Evolutionary conservation across 2,113 vertebrate species (phyloP).

Genomic region (Onychostruthus taczanowskii): DNA sequence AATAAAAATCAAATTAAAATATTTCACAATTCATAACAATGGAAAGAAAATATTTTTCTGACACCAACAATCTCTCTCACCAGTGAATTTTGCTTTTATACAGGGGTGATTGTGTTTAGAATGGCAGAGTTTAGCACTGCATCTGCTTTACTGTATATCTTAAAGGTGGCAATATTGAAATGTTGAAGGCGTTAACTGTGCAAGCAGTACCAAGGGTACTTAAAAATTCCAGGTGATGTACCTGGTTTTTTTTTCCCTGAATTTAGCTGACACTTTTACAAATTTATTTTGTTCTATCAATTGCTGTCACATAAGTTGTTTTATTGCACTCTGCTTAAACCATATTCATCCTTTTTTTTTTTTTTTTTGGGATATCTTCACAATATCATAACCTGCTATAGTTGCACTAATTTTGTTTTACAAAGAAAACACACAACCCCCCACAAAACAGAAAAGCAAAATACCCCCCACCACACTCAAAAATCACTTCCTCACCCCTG

Average conservation of each 20-base stretch:
- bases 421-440: background rate
- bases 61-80: background rate
- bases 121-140: background rate
- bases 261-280: background rate
- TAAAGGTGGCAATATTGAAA: background rate
- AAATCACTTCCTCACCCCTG: too few relatives aligned
- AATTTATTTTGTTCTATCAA: background rate
- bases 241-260: background rate
- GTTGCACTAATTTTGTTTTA: background rate
- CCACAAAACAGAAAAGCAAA: background rate
- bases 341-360: background rate
- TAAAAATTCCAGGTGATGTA: background rate
- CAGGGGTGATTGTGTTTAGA: background rate
- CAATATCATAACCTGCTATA: background rate
- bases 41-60: conserved; percentile 1
- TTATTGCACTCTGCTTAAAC: background rate
- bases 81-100: background rate
- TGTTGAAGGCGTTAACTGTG: background rate
- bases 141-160: background rate
- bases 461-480: rapidly evolving
- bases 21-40: background rate
- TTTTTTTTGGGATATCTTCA: background rate
- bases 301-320: background rate
- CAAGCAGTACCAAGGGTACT: background rate
- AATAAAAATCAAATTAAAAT: background rate